Percentiles rank a stretch among this genome's conserved stretches.
Conservation (phyloP, 1,140 invertebrate genomes). For the Dryas iulia region DNA sequence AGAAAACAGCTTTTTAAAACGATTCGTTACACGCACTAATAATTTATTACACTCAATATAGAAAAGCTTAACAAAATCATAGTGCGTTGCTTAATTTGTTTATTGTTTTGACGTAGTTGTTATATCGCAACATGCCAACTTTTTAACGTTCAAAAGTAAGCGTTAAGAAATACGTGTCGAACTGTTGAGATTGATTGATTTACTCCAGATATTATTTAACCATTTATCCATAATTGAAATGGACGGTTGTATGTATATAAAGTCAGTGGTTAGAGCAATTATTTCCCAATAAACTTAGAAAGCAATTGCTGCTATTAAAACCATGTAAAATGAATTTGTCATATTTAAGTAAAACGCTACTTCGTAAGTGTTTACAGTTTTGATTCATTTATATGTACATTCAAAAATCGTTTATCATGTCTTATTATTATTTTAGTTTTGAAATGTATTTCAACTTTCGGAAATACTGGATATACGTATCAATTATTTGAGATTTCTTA, state of each 20-base stretch:
- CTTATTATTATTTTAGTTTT: too few species aligned
- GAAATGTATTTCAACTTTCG: too few species aligned
- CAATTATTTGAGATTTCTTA: too few species aligned
- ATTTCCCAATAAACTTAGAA: constrained; percentile 3
- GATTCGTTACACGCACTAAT: constrained; percentile 2
- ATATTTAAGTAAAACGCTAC: neutral
- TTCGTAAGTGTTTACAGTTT: neutral
- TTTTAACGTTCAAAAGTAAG: constrained; percentile 11
- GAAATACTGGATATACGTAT: too few species aligned
- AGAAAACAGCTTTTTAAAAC: neutral
- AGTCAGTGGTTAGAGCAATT: neutral
- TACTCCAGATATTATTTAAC: neutral
- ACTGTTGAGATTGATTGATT: constrained; percentile 13
- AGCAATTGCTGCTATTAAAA: neutral
- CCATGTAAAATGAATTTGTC: neutral
- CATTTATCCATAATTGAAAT: neutral
- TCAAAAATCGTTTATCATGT: too few species aligned
- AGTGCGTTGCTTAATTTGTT: constrained; percentile 7
- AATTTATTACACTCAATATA: constrained; percentile 3
- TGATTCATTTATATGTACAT: neutral
- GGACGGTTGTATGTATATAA: neutral
- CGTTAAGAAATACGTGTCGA: constrained; percentile 13
- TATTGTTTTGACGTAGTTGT: constrained; percentile 10
- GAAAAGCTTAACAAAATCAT: neutral
- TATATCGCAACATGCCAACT: constrained; percentile 12